Conservation (phyloP, 2,888 invertebrate species). For the Trisateles emortualis region DNA sequence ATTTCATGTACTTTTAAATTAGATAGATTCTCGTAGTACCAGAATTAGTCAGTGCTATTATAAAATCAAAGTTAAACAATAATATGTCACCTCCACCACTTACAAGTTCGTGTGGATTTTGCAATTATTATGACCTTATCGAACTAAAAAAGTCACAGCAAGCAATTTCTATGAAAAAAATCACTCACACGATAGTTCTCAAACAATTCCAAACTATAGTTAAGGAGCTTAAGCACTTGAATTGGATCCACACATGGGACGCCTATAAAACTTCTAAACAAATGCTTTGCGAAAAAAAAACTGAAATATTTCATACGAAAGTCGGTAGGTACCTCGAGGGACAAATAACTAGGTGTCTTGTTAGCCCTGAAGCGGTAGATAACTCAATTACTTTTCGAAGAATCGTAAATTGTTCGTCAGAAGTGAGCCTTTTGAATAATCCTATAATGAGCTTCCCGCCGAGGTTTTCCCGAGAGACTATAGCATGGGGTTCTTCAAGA, state of each 20-base stretch:
- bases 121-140: no score
- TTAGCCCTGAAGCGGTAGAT: slow-evolving; percentile 37
- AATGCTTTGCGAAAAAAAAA: slow-evolving; percentile 26
- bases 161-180: no score
- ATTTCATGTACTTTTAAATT: no score
- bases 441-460: no score
- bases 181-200: background rate
- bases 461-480: no score
- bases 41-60: no score
- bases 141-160: no score
- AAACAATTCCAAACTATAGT: slow-evolving; percentile 20
- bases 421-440: slow-evolving; percentile 57
- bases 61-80: no score
- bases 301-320: slow-evolving; percentile 47
- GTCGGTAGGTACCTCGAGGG: slow-evolving; percentile 40
- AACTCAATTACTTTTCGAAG: slow-evolving; percentile 63
- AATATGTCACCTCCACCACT: no score
- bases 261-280: slow-evolving; percentile 22
- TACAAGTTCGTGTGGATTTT: no score
- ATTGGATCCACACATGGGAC: slow-evolving; percentile 13
- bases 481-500: no score
- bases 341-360: slow-evolving; percentile 54
- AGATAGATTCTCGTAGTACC: no score
- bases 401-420: slow-evolving; percentile 63
- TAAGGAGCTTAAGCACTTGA: slow-evolving; percentile 14